These are phyloP conservation scores for Thera britannica DNA, from an alignment of 2,888 invertebrate genomes.

Conservation along the genomic window DNA sequence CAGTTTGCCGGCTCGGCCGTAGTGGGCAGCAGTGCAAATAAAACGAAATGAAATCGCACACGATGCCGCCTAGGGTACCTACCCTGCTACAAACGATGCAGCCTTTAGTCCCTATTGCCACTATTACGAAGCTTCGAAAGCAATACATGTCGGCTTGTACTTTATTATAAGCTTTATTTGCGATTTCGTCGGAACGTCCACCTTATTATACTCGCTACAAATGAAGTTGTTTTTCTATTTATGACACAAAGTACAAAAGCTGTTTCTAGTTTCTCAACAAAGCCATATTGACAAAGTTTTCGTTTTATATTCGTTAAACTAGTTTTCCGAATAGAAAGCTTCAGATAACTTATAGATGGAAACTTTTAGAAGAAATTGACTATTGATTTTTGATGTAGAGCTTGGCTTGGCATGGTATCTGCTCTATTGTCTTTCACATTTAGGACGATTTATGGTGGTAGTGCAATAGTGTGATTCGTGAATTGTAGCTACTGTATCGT, in stretches of 20 bases:
- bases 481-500: neutral
- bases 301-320: slow-evolving; percentile 3
- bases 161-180: slow-evolving; percentile 51
- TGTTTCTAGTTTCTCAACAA: slow-evolving; percentile 3
- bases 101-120: slow-evolving; percentile 51
- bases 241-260: slow-evolving; percentile 8
- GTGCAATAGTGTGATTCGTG: neutral
- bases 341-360: slow-evolving; percentile 3
- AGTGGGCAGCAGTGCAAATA: slow-evolving; percentile 61
- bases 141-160: slow-evolving; percentile 56
- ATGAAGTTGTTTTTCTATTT: slow-evolving; percentile 32
- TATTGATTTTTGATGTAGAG: neutral
- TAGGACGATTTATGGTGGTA: neutral
- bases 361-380: slow-evolving; percentile 1
- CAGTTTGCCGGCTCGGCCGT: slow-evolving; percentile 50
- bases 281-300: slow-evolving; percentile 18
- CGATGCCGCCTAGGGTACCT: slow-evolving; percentile 44
- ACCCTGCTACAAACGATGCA: slow-evolving; percentile 52
- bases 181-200: slow-evolving; percentile 43
- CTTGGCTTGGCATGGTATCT: neutral
- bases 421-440: neutral
- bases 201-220: slow-evolving; percentile 18
- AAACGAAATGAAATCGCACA: slow-evolving; percentile 66
- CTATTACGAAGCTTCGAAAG: slow-evolving; percentile 58
- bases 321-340: slow-evolving; percentile 13